These are phyloP conservation scores for Mormoops blainvillei DNA, from an alignment of 2,113 vertebrate genomes.

Conservation along the genomic window DNA sequence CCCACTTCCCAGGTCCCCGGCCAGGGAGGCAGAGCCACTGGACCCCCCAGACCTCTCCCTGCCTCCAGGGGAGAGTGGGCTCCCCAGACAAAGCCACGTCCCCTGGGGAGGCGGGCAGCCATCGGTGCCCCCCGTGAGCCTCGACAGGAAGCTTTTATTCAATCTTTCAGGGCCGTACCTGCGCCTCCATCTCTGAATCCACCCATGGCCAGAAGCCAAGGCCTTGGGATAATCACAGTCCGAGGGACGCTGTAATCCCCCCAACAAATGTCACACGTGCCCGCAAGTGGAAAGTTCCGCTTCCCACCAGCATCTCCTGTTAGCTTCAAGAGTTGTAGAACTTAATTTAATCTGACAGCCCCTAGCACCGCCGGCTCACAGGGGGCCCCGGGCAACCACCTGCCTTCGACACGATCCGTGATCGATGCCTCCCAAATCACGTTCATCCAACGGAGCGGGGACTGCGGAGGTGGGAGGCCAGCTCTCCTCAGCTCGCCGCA, in stretches of 20 bases:
- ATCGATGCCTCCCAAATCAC: neutral
- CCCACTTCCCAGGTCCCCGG: accelerated
- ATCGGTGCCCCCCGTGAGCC: neutral
- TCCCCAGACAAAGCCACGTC: no score
- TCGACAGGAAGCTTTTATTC: accelerated
- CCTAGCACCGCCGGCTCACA: neutral
- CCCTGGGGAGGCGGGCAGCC: neutral
- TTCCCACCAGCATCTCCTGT: neutral
- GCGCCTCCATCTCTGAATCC: accelerated
- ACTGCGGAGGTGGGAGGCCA: neutral
- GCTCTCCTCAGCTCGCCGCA: neutral
- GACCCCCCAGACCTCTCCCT: no score
- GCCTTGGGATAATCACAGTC: accelerated
- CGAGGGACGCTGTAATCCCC: accelerated
- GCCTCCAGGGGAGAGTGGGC: neutral
- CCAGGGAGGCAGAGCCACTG: no score
- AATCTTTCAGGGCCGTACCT: no score
- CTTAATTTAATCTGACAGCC: neutral
- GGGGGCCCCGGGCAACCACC: neutral
- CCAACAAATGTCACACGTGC: neutral
- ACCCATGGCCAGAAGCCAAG: no score
- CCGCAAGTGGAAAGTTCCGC: neutral
- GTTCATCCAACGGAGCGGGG: neutral
- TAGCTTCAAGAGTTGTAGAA: neutral
- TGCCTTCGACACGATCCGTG: neutral